Conservation (phyloP, 2,888 invertebrate genomes). For the Leucania comma region DNA sequence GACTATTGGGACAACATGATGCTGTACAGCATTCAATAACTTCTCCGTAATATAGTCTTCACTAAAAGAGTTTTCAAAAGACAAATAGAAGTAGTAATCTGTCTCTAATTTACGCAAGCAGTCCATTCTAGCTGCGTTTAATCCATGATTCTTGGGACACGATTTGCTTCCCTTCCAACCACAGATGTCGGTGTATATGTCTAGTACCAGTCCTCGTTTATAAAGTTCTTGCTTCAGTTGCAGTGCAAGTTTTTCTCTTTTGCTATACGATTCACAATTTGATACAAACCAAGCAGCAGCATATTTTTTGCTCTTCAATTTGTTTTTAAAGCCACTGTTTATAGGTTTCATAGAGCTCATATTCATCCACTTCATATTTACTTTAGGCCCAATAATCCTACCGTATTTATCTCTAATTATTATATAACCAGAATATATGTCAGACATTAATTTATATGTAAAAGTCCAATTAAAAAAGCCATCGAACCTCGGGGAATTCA, state of each 20-base stretch:
- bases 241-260: slow-evolving; percentile 65
- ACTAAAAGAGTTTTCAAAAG: slow-evolving; percentile 80
- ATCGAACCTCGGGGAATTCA: slow-evolving; percentile 66
- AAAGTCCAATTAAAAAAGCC: slow-evolving; percentile 78
- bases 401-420: slow-evolving; percentile 67
- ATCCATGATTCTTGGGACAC: slow-evolving; percentile 2
- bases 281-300: slow-evolving; percentile 81
- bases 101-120: slow-evolving; percentile 70
- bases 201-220: slow-evolving; percentile 67
- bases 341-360: slow-evolving; percentile 69
- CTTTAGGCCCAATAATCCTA: slow-evolving; percentile 72
- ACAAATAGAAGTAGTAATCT: slow-evolving; percentile 80
- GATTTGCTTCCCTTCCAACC: slow-evolving; percentile 48
- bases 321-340: slow-evolving; percentile 63
- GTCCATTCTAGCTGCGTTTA: background rate
- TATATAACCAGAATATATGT: slow-evolving; percentile 73
- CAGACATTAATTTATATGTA: slow-evolving; percentile 77
- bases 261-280: slow-evolving; percentile 71
- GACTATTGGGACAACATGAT: slow-evolving; percentile 79
- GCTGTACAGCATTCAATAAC: slow-evolving; percentile 73
- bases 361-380: slow-evolving; percentile 72
- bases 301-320: slow-evolving; percentile 69
- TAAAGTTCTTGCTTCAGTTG: slow-evolving; percentile 66
- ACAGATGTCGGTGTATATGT: slow-evolving; percentile 74
- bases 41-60: slow-evolving; percentile 84